These are phyloP conservation scores for Drosophila anomalata DNA, from an alignment of 2,888 invertebrate genomes.

Conservation along the genomic window DNA sequence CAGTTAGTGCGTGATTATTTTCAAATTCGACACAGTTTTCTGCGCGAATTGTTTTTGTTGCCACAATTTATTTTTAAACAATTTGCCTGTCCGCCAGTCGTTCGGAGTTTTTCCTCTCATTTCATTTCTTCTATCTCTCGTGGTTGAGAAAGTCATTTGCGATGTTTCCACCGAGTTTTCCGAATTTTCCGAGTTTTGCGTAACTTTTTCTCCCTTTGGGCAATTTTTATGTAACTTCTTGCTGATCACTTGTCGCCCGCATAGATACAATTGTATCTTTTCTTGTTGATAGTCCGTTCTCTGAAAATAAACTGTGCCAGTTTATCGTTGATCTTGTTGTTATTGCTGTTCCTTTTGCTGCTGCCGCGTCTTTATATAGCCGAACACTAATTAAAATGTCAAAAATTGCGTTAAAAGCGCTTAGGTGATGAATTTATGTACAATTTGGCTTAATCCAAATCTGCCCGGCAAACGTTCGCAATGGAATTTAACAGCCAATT, in stretches of 20 bases:
- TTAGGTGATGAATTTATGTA: conserved; percentile 65
- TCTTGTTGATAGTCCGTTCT: conserved; percentile 42
- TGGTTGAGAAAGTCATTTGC: conserved; percentile 70
- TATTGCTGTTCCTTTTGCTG: conserved; percentile 23
- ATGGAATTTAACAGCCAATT: conserved; percentile 72
- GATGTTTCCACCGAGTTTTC: conserved; percentile 70
- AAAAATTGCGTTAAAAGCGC: conserved; percentile 64
- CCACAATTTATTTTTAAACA: conserved; percentile 69
- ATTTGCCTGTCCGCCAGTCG: conserved; percentile 50
- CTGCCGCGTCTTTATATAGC: conserved; percentile 53
- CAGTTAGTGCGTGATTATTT: conserved; percentile 79
- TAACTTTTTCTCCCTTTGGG: conserved; percentile 63
- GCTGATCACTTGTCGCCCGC: conserved; percentile 52
- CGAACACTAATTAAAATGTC: conserved; percentile 74
- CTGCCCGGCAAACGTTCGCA: conserved; percentile 38
- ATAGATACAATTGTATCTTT: conserved; percentile 62
- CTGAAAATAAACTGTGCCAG: conserved; percentile 68
- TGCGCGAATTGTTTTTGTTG: conserved; percentile 73
- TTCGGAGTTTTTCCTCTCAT: conserved; percentile 44
- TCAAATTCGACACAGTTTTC: conserved; percentile 80
- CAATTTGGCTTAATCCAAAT: conserved; percentile 50
- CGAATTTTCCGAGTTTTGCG: conserved; percentile 65
- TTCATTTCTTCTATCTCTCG: neutral
- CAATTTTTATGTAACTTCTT: conserved; percentile 58
- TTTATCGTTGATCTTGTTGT: conserved; percentile 43